A percentile compares a stretch with the other conserved stretches of the same genome.
Conservation (phyloP, 2,113 vertebrate genomes). For the Scophthalmus maximus region DNA sequence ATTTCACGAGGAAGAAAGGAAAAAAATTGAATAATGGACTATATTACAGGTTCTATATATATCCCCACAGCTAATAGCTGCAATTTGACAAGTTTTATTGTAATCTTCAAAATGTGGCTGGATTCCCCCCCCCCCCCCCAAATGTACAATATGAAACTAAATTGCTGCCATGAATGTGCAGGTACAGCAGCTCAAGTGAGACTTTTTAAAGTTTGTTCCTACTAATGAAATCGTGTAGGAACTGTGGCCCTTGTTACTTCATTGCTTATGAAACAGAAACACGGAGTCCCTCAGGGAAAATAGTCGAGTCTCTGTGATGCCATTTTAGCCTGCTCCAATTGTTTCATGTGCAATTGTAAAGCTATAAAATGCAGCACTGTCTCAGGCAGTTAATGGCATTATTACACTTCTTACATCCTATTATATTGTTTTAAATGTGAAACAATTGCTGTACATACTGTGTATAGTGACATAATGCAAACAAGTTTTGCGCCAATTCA, state of each 20-base stretch:
- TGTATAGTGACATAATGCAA: slow-evolving; percentile 11
- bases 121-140: no score
- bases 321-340: slow-evolving; percentile 57
- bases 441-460: slow-evolving; percentile 9
- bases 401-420: slow-evolving; percentile 56
- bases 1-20: no score
- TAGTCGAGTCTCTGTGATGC: slow-evolving; percentile 50
- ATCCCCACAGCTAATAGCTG: not conserved
- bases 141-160: not conserved
- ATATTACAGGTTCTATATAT: not conserved
- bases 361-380: slow-evolving; percentile 55
- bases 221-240: slow-evolving; percentile 31
- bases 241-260: slow-evolving; percentile 35
- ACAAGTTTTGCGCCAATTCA: slow-evolving; percentile 32
- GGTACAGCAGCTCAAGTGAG: not conserved
- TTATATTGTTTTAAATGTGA: slow-evolving; percentile 56
- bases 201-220: slow-evolving; percentile 20
- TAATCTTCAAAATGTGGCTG: not conserved
- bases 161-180: not conserved
- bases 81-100: not conserved
- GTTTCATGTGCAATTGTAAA: slow-evolving; percentile 54
- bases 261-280: slow-evolving; percentile 49
- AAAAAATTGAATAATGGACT: not conserved
- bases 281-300: slow-evolving; percentile 49
- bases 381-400: slow-evolving; percentile 55